Base-by-base conservation (phyloP, 1,140 invertebrate species). In the Centruroides sculpturatus region DNA sequence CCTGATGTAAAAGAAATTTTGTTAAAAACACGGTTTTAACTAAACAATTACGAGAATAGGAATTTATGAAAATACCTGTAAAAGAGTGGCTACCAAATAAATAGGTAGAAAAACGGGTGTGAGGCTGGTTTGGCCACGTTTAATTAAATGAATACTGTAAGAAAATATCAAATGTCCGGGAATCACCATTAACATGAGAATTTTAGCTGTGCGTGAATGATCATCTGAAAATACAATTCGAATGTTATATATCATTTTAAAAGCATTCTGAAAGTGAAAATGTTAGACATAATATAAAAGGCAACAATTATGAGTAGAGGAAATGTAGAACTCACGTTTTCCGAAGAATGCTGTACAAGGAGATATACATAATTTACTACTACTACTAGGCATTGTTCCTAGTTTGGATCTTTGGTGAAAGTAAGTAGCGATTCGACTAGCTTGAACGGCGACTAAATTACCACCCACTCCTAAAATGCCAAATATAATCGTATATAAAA, bases 141-240 rank as follows among this genome's bases (percentile, higher is more conserved):
- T 58, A 54, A 95, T 76, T 70, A 85, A 89, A 68, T 83, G 85
- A 67, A 96, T 94, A 2, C 85, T 83, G 69, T 89, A 92, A 66
- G 86, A 83, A 75, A 96, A 96, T 66, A 92, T 84, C 52, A 97
- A 75, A 72, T 97, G 94, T 1, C 92, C 91, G 11, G 94, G 93
- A 59, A 97, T 82, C 0, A 94, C 89, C 81, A 95, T 85, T 46
- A 85, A 71, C 64, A 95, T 74, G 50, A 83, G 64, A 53, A 96
- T 82, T 71, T 87, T 80, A 11, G 89, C 85, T 47, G 89, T 89
- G 70, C 81, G 77, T 9, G 85, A 56, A 56, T 69, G 62, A 3
- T 54, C 13, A 66, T 63, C 69, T 69, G 48, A 41, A 41, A 41
- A 41, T 6, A 41, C 0, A 3, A 6, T 41, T 41, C 8, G 8